Conservation (phyloP, 2,797 vertebrate species). For the Mus caroli region DNA sequence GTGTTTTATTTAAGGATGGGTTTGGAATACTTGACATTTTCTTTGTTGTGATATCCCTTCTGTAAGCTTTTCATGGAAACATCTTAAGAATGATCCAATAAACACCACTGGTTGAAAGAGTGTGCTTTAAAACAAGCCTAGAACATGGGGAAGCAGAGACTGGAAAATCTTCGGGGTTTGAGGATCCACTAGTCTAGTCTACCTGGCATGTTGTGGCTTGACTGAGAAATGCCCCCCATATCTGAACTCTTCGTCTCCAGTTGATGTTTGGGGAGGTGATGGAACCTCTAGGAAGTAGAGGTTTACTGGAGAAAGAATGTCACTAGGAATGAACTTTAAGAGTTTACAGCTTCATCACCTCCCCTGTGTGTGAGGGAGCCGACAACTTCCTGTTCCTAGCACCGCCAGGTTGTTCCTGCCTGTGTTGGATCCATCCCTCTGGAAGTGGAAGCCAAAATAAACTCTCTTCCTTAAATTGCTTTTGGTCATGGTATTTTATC, state of each 20-base stretch:
- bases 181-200: neutral
- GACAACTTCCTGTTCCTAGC: neutral
- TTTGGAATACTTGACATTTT: neutral
- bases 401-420: neutral
- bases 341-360: neutral
- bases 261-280: neutral
- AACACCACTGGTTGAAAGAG: neutral
- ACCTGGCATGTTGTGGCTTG: neutral
- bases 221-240: neutral
- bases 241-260: neutral
- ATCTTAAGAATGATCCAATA: neutral
- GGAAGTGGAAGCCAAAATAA: neutral
- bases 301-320: neutral
- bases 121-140: neutral
- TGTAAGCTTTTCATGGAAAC: neutral
- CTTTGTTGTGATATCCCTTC: neutral
- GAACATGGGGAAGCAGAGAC: neutral
- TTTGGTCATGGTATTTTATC: neutral
- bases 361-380: neutral
- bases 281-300: neutral
- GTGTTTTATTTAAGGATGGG: neutral
- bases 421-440: neutral
- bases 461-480: neutral
- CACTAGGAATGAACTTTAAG: neutral
- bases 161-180: neutral